These are phyloP conservation scores for Bembecia ichneumoniformis DNA, from an alignment of 2,888 invertebrate genomes.

Conservation along the genomic window DNA sequence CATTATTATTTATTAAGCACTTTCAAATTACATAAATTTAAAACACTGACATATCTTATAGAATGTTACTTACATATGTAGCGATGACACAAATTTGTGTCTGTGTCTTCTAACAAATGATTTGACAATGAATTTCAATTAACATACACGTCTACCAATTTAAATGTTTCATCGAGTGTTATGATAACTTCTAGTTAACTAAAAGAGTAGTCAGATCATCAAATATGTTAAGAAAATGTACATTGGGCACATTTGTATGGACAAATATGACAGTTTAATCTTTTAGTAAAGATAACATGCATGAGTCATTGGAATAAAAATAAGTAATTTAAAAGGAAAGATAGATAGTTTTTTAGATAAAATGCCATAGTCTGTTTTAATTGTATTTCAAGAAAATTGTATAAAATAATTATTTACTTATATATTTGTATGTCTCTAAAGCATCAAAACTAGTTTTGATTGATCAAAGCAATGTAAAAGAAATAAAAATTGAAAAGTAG, in stretches of 20 bases:
- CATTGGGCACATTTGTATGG: not conserved
- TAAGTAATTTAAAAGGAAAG: too few relatives aligned
- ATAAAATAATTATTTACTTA: too few relatives aligned
- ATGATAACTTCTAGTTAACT: constrained; percentile 10
- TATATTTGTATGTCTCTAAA: too few relatives aligned
- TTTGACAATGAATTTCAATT: constrained; percentile 48
- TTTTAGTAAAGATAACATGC: too few relatives aligned
- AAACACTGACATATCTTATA: constrained; percentile 22
- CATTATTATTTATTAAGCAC: constrained; percentile 25
- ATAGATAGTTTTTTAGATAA: too few relatives aligned
- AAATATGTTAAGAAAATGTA: not conserved
- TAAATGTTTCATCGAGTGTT: constrained; percentile 31
- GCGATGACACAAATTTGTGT: constrained; percentile 40
- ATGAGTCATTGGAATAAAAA: too few relatives aligned
- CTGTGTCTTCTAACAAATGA: constrained; percentile 28
- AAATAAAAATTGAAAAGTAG: too few relatives aligned
- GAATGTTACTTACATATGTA: constrained; percentile 26
- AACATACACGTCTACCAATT: constrained; percentile 41
- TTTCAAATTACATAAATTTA: constrained; percentile 24
- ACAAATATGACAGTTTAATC: too few relatives aligned
- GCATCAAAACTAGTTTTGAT: too few relatives aligned
- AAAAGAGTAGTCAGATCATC: constrained; percentile 3
- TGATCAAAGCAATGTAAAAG: too few relatives aligned
- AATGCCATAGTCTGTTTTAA: too few relatives aligned
- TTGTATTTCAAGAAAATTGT: too few relatives aligned